Percentiles rank a stretch among this genome's conserved stretches.
Evolutionary conservation across 2,888 invertebrate species (phyloP).

Genomic region (Troides helena): DNA sequence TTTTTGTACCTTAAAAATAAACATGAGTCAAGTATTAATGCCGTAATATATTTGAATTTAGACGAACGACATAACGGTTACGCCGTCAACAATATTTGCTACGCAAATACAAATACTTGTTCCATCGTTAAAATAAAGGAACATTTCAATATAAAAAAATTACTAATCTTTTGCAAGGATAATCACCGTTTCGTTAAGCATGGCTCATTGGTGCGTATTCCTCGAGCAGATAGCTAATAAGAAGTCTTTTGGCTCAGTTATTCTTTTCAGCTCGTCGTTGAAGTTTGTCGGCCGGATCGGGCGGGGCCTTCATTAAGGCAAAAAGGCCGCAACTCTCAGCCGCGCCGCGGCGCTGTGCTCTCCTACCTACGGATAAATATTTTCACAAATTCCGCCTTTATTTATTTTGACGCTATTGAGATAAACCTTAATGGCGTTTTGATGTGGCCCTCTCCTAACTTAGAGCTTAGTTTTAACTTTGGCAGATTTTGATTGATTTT

Average conservation of each 20-base stretch:
- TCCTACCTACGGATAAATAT: constrained; percentile 68
- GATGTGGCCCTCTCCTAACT: constrained; percentile 63
- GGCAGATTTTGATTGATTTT: constrained; percentile 72
- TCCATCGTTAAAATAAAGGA: no score
- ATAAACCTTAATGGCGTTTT: constrained; percentile 76
- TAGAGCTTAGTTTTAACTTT: constrained; percentile 65
- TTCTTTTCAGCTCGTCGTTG: constrained; percentile 58
- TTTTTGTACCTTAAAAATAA: no score
- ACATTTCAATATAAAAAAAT: no score
- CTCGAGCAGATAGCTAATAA: constrained; percentile 44
- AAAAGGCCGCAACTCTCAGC: constrained; percentile 66
- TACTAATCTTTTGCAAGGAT: neutral
- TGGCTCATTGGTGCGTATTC: constrained; percentile 23
- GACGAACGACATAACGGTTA: no score
- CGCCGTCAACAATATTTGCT: no score
- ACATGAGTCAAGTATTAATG: no score
- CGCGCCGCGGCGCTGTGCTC: constrained; percentile 48
- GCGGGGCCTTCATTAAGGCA: constrained; percentile 71
- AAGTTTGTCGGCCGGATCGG: constrained; percentile 62
- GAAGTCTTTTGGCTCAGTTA: constrained; percentile 48
- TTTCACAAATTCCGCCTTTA: constrained; percentile 73
- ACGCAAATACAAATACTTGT: no score
- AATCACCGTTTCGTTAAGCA: constrained; percentile 12
- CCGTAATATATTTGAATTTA: no score
- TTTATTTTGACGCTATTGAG: constrained; percentile 74